Evolutionary conservation across 2,797 vertebrate species (phyloP).

Genomic region (Pristis pectinata): DNA sequence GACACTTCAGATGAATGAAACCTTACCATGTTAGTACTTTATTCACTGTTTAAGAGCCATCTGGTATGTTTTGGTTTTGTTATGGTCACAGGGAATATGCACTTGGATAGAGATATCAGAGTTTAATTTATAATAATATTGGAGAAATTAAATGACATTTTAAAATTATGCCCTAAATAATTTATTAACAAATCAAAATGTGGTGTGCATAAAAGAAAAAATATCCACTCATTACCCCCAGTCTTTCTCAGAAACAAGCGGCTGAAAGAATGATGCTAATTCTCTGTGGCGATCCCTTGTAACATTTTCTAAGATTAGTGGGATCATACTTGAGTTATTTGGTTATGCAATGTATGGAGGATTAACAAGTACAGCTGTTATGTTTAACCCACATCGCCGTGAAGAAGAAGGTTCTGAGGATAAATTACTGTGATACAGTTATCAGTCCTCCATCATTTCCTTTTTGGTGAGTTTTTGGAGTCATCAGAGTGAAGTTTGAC

Average conservation of each 20-base stretch:
- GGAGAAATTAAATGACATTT: neutral
- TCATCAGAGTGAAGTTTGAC: neutral
- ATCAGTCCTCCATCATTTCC: neutral
- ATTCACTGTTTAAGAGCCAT: neutral
- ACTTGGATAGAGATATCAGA: neutral
- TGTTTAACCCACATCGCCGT: neutral
- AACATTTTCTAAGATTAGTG: neutral
- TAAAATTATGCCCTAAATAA: neutral
- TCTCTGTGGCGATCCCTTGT: neutral
- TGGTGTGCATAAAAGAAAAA: neutral
- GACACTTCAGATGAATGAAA: neutral
- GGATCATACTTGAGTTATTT: neutral
- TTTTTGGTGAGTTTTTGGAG: neutral
- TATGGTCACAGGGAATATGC: neutral
- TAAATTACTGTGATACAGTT: neutral
- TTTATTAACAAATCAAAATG: neutral
- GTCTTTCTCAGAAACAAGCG: neutral
- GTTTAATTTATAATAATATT: conserved; percentile 10
- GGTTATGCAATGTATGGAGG: neutral
- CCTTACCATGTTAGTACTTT: conserved; percentile 6
- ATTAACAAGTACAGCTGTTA: neutral
- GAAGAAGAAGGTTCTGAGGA: neutral
- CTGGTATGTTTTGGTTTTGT: neutral
- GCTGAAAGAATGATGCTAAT: neutral
- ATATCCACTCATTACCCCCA: neutral